phyloP scores from a whole-genome alignment of 2,113 vertebrate species.

The Gasterosteus aculeatus region DNA sequence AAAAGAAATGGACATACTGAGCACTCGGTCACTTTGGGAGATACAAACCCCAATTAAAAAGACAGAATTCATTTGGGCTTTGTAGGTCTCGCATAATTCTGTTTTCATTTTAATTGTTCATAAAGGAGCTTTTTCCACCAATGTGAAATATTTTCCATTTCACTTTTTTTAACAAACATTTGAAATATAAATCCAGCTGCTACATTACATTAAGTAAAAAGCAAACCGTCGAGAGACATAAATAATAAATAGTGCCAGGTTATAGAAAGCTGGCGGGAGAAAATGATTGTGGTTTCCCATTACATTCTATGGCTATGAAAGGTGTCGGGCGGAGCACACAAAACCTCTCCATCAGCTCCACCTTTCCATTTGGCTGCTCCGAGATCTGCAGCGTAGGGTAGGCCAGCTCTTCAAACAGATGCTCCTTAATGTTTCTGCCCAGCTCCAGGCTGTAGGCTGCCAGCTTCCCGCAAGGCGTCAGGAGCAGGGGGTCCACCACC shows the following conservation, averaged over 20 bases:
- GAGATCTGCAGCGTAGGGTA: conserved; percentile 63
- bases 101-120: neutral
- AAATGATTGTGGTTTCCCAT: conserved; percentile 20
- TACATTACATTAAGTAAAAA: neutral
- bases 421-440: conserved; percentile 76
- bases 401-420: conserved; percentile 73
- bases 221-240: neutral
- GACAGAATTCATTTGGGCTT: neutral
- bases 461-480: conserved; percentile 56
- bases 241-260: neutral
- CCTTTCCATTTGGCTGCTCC: conserved; percentile 48
- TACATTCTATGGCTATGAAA: conserved; percentile 58
- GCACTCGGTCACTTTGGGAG: neutral
- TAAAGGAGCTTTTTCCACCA: neutral
- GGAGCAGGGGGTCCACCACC: conserved; percentile 76
- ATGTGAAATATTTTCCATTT: neutral
- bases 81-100: neutral
- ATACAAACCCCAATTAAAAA: neutral
- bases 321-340: conserved; percentile 72
- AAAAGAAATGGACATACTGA: neutral
- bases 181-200: neutral
- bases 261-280: conserved; percentile 1
- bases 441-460: conserved; percentile 71
- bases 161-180: neutral
- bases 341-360: conserved; percentile 69